phyloP scores from a whole-genome alignment of 2,113 vertebrate genomes.

The Hippopotamus amphibius region DNA sequence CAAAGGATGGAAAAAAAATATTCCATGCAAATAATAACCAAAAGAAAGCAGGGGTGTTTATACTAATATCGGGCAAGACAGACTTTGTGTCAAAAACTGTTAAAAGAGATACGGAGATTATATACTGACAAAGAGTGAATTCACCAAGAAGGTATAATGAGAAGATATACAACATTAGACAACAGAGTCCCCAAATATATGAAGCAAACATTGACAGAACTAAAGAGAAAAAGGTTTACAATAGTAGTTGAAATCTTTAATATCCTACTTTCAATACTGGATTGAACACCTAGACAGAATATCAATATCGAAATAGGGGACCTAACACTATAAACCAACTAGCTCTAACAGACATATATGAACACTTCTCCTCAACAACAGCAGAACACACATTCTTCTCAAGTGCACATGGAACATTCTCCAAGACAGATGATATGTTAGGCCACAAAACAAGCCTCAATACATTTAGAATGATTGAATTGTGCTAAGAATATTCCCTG shows the following conservation, averaged over 20 bases:
- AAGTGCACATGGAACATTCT: background rate
- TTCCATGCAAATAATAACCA: background rate
- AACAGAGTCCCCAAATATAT: background rate
- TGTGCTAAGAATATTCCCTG: conserved; percentile 4
- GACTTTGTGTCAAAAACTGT: conserved; percentile 19
- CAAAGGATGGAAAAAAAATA: background rate
- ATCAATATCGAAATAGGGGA: conserved; percentile 27
- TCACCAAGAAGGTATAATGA: background rate
- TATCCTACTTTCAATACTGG: background rate
- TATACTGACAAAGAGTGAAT: background rate
- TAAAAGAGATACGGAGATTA: background rate
- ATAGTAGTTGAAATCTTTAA: conserved; percentile 8
- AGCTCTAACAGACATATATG: background rate
- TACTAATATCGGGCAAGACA: background rate
- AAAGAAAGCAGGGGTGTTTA: background rate
- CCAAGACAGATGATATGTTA: background rate
- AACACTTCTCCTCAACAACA: background rate
- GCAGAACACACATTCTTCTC: background rate
- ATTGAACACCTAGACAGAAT: background rate
- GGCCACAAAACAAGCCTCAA: background rate
- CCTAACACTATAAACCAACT: conserved; percentile 28
- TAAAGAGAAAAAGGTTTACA: background rate
- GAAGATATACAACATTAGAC: background rate
- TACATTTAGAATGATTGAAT: conserved; percentile 24
- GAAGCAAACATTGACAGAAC: background rate